Conservation (phyloP, 2,797 vertebrate genomes). For the Knipowitschia caucasica region DNA sequence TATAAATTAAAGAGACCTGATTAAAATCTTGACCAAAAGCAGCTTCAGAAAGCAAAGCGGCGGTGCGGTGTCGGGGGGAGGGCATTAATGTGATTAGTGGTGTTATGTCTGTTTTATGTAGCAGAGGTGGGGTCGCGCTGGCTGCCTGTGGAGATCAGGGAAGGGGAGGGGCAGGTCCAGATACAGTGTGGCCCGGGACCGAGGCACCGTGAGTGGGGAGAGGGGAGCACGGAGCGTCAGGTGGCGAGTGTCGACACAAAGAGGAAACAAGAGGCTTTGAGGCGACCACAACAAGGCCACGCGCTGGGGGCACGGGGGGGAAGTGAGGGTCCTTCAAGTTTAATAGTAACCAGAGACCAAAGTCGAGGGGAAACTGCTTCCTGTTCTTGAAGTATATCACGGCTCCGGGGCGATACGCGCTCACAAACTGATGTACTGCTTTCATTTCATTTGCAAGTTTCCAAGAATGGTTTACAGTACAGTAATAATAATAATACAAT, state of each 20-base stretch:
- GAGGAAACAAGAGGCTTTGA: slow-evolving; percentile 37
- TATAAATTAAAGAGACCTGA: slow-evolving; percentile 72
- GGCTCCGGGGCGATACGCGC: not conserved
- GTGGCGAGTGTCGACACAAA: slow-evolving; percentile 21
- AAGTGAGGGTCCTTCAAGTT: not conserved
- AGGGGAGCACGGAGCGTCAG: slow-evolving; percentile 31
- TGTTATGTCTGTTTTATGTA: slow-evolving; percentile 71
- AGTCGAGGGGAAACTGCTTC: not conserved
- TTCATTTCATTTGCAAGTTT: too few species aligned
- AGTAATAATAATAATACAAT: too few species aligned
- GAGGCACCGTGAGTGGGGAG: slow-evolving; percentile 21
- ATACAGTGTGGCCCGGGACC: slow-evolving; percentile 21
- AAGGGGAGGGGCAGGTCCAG: slow-evolving; percentile 26
- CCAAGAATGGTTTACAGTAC: too few species aligned
- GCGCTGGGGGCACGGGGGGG: not conserved
- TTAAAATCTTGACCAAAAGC: slow-evolving; percentile 66
- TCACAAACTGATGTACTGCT: too few species aligned
- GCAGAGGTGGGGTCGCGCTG: slow-evolving; percentile 52
- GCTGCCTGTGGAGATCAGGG: slow-evolving; percentile 44
- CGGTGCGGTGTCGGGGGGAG: slow-evolving; percentile 39
- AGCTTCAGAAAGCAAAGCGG: slow-evolving; percentile 60
- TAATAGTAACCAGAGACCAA: not conserved
- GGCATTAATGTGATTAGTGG: slow-evolving; percentile 74
- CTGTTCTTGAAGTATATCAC: not conserved
- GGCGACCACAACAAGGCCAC: slow-evolving; percentile 19